Evolutionary conservation across 2,113 vertebrate species (phyloP).

Genomic region (Monopterus albus): DNA sequence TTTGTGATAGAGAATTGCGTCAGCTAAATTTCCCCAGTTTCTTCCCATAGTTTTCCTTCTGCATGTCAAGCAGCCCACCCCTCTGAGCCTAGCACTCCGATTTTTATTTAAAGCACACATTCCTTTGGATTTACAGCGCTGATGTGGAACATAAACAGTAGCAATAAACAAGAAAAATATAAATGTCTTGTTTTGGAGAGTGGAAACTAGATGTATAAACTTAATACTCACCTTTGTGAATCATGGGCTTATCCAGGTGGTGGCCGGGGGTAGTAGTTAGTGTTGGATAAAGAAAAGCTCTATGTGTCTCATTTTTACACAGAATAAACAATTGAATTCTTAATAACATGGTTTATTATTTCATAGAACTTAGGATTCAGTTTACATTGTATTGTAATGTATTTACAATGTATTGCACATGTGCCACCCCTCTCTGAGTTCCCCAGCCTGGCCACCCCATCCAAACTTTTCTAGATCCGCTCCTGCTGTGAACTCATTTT

Average conservation of each 20-base stretch:
- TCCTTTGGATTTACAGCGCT: constrained; percentile 37
- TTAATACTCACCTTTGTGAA: background rate
- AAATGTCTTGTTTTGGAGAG: constrained; percentile 30
- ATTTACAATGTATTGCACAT: too few relatives aligned
- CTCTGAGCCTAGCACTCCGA: constrained; percentile 16
- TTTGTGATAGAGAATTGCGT: constrained; percentile 53
- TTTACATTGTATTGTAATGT: too few relatives aligned
- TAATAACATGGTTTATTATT: too few relatives aligned
- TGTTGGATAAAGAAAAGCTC: too few relatives aligned
- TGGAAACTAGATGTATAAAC: constrained; percentile 16
- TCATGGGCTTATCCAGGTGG: too few relatives aligned
- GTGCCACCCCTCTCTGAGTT: too few relatives aligned
- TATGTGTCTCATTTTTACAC: too few relatives aligned
- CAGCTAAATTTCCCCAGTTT: constrained; percentile 69
- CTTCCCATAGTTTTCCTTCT: constrained; percentile 32
- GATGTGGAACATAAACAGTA: constrained; percentile 29
- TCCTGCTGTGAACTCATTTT: constrained; percentile 22
- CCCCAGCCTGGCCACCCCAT: too few relatives aligned
- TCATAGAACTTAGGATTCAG: too few relatives aligned
- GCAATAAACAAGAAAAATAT: constrained; percentile 47
- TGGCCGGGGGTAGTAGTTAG: too few relatives aligned
- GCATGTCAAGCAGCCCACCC: constrained; percentile 59
- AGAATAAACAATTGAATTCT: too few relatives aligned
- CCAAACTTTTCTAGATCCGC: too few relatives aligned
- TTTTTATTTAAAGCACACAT: constrained; percentile 66